These are phyloP conservation scores for Lingula anatina DNA, from an alignment of 2,888 invertebrate genomes.

Conservation along the genomic window DNA sequence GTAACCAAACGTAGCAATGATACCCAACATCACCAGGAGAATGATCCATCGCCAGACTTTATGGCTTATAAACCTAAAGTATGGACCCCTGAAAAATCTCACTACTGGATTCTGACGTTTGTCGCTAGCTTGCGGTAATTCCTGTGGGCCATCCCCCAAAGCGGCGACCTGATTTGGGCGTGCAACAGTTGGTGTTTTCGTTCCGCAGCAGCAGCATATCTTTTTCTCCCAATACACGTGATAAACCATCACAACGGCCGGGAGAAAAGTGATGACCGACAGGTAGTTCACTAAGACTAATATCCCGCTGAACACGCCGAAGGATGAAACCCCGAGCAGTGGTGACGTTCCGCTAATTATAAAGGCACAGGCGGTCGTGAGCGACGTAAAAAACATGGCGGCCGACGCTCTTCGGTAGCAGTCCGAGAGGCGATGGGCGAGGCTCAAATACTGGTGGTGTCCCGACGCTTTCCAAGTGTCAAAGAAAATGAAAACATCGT, in stretches of 20 bases:
- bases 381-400: slow-evolving; percentile 31
- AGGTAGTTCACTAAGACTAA: slow-evolving; percentile 28
- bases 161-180: too few relatives aligned
- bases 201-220: slow-evolving; percentile 16
- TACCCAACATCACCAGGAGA: slow-evolving; percentile 14
- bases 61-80: slow-evolving; percentile 26
- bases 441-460: slow-evolving; percentile 11
- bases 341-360: slow-evolving; percentile 28
- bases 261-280: slow-evolving; percentile 31
- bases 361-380: slow-evolving; percentile 30
- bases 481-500: slow-evolving; percentile 29
- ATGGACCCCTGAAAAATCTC: slow-evolving; percentile 25
- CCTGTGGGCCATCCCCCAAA: too few relatives aligned
- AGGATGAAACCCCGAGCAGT: slow-evolving; percentile 28
- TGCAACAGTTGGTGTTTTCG: background rate
- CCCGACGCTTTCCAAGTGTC: slow-evolving; percentile 26
- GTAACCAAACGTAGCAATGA: slow-evolving; percentile 23
- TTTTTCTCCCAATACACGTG: slow-evolving; percentile 22
- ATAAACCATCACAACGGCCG: slow-evolving; percentile 22
- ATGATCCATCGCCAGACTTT: slow-evolving; percentile 21
- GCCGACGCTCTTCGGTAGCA: slow-evolving; percentile 22
- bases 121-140: too few relatives aligned
- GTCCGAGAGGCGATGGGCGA: slow-evolving; percentile 22
- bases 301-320: slow-evolving; percentile 33
- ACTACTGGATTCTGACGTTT: too few relatives aligned